Evolutionary conservation across 2,888 invertebrate genomes (phyloP).

Genomic region (Apoda limacodes): DNA sequence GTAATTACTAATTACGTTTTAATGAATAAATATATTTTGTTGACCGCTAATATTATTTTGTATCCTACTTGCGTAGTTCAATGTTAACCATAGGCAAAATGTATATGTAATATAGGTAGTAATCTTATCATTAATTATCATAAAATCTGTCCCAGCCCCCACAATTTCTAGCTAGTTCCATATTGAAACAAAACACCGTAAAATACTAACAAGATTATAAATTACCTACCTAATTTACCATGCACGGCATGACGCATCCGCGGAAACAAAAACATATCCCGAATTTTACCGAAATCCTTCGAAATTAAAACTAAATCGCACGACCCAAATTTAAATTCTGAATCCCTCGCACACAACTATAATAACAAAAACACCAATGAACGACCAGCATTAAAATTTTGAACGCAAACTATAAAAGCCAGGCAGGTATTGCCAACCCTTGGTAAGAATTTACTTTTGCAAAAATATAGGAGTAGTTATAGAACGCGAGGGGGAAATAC

Average conservation of each 20-base stretch:
- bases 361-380: conserved; percentile 54
- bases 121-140: too few species aligned
- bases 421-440: conserved; percentile 61
- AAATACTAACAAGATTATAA: too few species aligned
- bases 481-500: conserved; percentile 30
- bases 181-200: too few species aligned
- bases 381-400: conserved; percentile 42
- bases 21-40: too few species aligned
- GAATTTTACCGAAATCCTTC: conserved; percentile 34
- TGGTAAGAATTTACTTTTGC: conserved; percentile 60
- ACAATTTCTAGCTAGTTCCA: too few species aligned
- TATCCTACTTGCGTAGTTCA: too few species aligned
- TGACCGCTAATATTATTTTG: too few species aligned
- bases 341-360: conserved; percentile 40
- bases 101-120: too few species aligned
- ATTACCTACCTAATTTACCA: too few species aligned
- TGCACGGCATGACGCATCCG: conserved; percentile 31
- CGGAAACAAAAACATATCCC: conserved; percentile 43
- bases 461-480: conserved; percentile 67
- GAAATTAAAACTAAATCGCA: conserved; percentile 65
- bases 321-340: conserved; percentile 59
- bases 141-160: too few species aligned
- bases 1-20: too few species aligned
- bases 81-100: too few species aligned
- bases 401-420: conserved; percentile 43